A percentile compares a stretch with the other conserved stretches of the same genome.
phyloP scores from a whole-genome alignment of 2,113 vertebrate genomes.

The Pterophyllum scalare region DNA sequence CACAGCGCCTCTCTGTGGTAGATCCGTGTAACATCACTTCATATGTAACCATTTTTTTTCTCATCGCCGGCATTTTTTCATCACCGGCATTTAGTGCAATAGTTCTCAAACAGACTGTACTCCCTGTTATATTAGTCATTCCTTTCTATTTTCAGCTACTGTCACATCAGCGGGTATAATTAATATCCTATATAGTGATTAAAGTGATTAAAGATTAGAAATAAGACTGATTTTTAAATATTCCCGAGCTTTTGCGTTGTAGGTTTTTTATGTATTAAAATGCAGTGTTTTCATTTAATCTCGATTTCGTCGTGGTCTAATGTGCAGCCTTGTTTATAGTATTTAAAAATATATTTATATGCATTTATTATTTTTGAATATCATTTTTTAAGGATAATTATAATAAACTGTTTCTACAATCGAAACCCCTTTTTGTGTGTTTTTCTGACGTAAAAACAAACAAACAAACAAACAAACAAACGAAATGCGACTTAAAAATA shows the following conservation, averaged over 20 bases:
- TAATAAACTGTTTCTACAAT: background rate
- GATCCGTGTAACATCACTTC: background rate
- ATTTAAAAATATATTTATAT: background rate
- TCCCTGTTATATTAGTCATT: background rate
- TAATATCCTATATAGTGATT: background rate
- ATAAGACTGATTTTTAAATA: background rate
- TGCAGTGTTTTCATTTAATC: background rate
- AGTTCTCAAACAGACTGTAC: background rate
- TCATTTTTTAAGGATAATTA: background rate
- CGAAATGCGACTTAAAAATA: background rate
- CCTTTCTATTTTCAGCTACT: background rate
- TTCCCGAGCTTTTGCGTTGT: background rate
- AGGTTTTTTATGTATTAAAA: background rate
- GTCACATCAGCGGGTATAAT: background rate
- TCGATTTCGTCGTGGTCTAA: background rate
- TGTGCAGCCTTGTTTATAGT: background rate
- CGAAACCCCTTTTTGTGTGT: too few relatives aligned
- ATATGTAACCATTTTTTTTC: background rate
- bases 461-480: background rate
- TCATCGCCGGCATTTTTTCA: too few relatives aligned
- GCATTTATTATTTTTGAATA: background rate
- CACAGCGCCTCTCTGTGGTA: constrained; percentile 44
- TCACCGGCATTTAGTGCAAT: background rate
- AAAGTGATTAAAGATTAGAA: too few relatives aligned
- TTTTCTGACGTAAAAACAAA: background rate